These are phyloP conservation scores for Myocastor coypus DNA, from an alignment of 2,113 vertebrate genomes.

Conservation along the genomic window DNA sequence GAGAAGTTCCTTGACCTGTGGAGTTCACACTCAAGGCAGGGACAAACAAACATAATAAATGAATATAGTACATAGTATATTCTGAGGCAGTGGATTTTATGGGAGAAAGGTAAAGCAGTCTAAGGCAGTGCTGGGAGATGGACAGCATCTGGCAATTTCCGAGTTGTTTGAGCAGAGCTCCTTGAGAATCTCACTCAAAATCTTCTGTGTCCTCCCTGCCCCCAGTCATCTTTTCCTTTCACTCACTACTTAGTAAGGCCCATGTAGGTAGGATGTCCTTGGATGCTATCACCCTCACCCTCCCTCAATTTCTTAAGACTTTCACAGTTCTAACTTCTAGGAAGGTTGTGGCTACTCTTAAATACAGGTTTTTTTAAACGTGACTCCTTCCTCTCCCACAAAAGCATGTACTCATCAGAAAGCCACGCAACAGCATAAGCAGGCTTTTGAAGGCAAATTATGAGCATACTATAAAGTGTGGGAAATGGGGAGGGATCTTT, in stretches of 20 bases:
- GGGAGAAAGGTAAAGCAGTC: background rate
- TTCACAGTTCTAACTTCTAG: constrained; percentile 58
- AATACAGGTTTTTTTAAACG: constrained; percentile 69
- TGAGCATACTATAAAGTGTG: constrained; percentile 21
- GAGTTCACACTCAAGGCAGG: constrained; percentile 4
- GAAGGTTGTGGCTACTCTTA: constrained; percentile 72
- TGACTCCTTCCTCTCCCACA: constrained; percentile 74
- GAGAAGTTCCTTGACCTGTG: background rate
- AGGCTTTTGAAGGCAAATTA: constrained; percentile 72
- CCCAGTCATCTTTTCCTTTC: background rate
- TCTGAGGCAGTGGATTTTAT: background rate
- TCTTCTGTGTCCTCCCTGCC: background rate
- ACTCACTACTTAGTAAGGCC: constrained; percentile 24
- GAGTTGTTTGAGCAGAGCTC: background rate
- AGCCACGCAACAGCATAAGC: constrained; percentile 75
- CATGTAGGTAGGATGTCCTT: background rate
- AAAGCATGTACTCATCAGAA: constrained; percentile 67
- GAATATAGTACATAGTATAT: background rate
- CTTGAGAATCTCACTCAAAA: constrained; percentile 30
- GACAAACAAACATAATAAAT: background rate
- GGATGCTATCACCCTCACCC: constrained; percentile 24
- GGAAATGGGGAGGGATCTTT: background rate
- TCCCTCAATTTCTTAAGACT: constrained; percentile 8
- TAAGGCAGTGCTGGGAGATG: background rate
- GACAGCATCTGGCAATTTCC: background rate